Conservation (phyloP, 2,797 vertebrate species). For the Gymnocypris eckloni region DNA sequence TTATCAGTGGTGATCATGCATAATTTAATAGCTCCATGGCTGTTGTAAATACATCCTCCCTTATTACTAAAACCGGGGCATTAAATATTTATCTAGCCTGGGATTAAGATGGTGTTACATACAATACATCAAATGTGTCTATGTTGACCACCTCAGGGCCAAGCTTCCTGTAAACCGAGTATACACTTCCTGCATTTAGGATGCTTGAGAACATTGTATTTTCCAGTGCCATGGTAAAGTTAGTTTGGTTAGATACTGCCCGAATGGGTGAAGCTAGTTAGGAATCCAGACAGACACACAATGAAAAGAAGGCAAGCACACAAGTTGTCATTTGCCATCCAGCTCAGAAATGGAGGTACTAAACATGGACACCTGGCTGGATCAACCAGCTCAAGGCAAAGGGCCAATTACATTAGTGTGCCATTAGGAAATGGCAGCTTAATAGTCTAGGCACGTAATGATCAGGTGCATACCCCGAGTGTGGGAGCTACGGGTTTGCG, state of each 20-base stretch:
- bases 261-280: slow-evolving; percentile 35
- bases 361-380: slow-evolving; percentile 3
- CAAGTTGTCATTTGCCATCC: slow-evolving; percentile 6
- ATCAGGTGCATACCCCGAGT: slow-evolving; percentile 29
- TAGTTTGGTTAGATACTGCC: not conserved
- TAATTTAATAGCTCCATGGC: slow-evolving; percentile 63
- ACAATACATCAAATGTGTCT: slow-evolving; percentile 63
- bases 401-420: slow-evolving; percentile 52
- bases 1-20: slow-evolving; percentile 58
- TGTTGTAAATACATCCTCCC: slow-evolving; percentile 66
- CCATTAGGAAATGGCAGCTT: slow-evolving; percentile 48
- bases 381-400: slow-evolving; percentile 34
- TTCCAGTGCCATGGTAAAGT: not conserved
- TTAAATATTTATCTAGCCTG: slow-evolving; percentile 67
- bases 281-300: slow-evolving; percentile 40
- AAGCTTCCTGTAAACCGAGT: slow-evolving; percentile 58
- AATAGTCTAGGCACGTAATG: slow-evolving; percentile 20
- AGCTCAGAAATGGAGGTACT: not conserved
- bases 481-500: not conserved
- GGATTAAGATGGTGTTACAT: slow-evolving; percentile 68
- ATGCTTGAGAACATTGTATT: slow-evolving; percentile 29
- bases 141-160: slow-evolving; percentile 49
- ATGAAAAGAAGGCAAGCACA: slow-evolving; percentile 25
- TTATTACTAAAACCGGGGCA: slow-evolving; percentile 63
- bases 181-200: slow-evolving; percentile 54